Evolutionary conservation across 2,113 vertebrate genomes (phyloP), one percentile per base, ranked within the genome.

Genomic region (Xiphophorus couchianus): DNA sequence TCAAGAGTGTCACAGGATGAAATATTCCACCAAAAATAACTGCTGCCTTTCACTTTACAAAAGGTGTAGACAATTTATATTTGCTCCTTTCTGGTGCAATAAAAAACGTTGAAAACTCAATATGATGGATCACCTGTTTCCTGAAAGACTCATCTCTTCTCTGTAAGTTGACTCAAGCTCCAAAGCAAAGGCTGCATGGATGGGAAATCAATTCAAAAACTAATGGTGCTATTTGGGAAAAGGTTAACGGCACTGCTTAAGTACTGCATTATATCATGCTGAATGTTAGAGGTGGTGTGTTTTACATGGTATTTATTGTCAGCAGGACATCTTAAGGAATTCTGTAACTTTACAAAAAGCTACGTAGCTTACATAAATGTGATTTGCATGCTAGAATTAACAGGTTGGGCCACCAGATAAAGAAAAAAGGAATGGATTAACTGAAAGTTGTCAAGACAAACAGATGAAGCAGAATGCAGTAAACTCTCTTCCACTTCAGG

Each of bases 141-240:
- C 68, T 62, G 27, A 14, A 13, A 29, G 37, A 79, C 4, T 78
- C 3, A n/a, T 28, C 31, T 37, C 8, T 25, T n/a, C 17, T 72
- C 60, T 76, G 44, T 33, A 19, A 74, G 61, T 69, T 48, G 44
- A 61, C 27, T 71, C 64, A 60, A 72, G 62, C 14, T 30, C 15
- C 69, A 64, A 31, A 27, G 27, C 54, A 70, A 29, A 35, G 6
- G 27, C 27, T 1, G 54, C 11, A 28, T 31, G 44, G 11, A 68
- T 82, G 64, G 44, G 48, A 77, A 78, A 78, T 86, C 51, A 25
- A 67, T 80, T 84, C 37, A 42, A 62, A 79, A 68, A 29, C 37
- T 42, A 25, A 28, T n/a, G 5, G 51, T 72, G 71, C 69, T 33
- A 69, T 78, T 76, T 74, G 4, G 70, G 30, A 65, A 76, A 77